phyloP scores from a whole-genome alignment of 2,797 vertebrate species.

The Acropternis orthonyx region DNA sequence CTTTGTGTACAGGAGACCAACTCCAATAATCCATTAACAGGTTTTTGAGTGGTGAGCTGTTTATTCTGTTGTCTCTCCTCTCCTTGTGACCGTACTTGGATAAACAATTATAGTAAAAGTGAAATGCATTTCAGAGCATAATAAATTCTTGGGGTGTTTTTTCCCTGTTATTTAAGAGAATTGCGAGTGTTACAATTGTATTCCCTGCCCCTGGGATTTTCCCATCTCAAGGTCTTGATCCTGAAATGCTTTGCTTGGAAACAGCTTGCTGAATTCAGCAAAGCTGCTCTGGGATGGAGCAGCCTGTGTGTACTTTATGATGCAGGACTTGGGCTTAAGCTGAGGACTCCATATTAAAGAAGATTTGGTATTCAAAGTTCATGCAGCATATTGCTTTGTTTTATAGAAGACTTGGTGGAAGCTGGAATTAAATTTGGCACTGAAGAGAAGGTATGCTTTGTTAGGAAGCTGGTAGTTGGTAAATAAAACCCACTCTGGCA shows the following conservation, averaged over 20 bases:
- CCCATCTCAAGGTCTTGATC: background rate
- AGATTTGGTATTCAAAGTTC: background rate
- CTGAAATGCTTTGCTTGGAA: background rate
- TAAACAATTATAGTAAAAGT: background rate
- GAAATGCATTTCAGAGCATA: background rate
- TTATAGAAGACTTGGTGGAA: background rate
- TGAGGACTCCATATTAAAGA: background rate
- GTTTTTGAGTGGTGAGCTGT: background rate
- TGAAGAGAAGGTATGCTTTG: background rate
- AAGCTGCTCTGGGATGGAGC: background rate
- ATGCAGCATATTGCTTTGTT: background rate
- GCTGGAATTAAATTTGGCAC: background rate
- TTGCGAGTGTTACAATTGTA: background rate
- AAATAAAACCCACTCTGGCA: background rate
- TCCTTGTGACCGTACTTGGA: background rate
- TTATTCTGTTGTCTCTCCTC: conserved; percentile 23
- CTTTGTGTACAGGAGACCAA: background rate
- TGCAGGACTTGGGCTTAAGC: background rate
- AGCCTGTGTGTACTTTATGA: background rate
- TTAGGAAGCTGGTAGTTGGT: background rate
- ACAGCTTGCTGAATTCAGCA: background rate
- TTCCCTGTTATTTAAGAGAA: background rate
- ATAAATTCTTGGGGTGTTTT: background rate
- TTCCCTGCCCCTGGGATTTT: background rate
- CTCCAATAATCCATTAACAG: conserved; percentile 2